Evolutionary conservation across 2,113 vertebrate genomes (phyloP).

Genomic region (Protobothrops mucrosquamatus): DNA sequence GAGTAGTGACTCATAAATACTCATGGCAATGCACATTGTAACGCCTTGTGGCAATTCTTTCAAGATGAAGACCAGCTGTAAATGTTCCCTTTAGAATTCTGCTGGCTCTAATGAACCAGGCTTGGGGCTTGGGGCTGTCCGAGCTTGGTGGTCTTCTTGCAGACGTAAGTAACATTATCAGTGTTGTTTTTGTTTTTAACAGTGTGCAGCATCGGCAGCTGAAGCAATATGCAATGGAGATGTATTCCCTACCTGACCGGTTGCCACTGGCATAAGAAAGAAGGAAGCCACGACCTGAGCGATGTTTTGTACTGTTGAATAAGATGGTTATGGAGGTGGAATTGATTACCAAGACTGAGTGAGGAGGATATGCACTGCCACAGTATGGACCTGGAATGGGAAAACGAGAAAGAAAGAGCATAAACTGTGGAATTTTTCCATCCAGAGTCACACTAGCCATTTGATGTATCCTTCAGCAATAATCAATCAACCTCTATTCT

Average conservation of each 20-base stretch:
- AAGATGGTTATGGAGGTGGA: constrained; percentile 71
- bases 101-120: not conserved
- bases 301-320: constrained; percentile 78
- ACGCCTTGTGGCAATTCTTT: not conserved
- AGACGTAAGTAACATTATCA: not conserved
- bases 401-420: not conserved
- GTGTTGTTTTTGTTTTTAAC: not conserved
- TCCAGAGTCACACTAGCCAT: not conserved
- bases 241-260: constrained; percentile 71
- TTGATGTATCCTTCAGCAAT: not conserved
- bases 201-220: not conserved
- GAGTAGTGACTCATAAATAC: not conserved
- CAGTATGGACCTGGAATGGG: constrained; percentile 77
- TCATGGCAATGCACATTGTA: not conserved
- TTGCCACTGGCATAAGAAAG: constrained; percentile 80
- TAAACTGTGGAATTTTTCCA: not conserved
- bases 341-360: constrained; percentile 66
- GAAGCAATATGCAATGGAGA: not conserved
- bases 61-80: not conserved
- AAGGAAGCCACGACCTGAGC: constrained; percentile 81
- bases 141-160: not conserved
- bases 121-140: not conserved
- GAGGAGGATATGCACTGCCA: constrained; percentile 58
- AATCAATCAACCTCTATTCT: not conserved
- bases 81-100: not conserved